A percentile compares a stretch with the other conserved stretches of the same genome.
These are phyloP conservation scores for Cyprinodon brontotheroides DNA, from an alignment of 2,113 vertebrate species.

Conservation along the genomic window DNA sequence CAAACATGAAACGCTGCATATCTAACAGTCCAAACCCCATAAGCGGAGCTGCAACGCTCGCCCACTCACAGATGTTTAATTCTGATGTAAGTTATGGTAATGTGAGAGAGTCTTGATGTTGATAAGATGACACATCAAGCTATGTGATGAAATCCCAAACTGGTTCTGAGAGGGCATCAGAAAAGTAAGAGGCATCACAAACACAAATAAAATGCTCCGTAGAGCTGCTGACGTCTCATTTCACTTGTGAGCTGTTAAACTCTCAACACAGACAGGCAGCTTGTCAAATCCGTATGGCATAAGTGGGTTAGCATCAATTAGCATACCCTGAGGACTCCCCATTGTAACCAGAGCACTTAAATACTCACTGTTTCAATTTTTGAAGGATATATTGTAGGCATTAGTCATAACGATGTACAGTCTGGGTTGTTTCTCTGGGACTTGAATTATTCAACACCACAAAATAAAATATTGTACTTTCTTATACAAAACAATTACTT, in stretches of 20 bases:
- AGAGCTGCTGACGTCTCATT: slow-evolving; percentile 2
- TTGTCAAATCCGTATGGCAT: slow-evolving; percentile 50
- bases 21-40: slow-evolving; percentile 13
- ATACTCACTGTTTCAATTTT: slow-evolving; percentile 36
- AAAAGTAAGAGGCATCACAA: background rate
- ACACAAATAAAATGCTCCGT: background rate
- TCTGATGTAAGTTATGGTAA: slow-evolving; percentile 56
- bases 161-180: background rate
- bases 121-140: slow-evolving; percentile 39
- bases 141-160: slow-evolving; percentile 34
- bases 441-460: slow-evolving; percentile 29
- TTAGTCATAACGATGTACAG: slow-evolving; percentile 45
- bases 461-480: slow-evolving; percentile 10
- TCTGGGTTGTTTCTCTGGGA: slow-evolving; percentile 6
- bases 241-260: slow-evolving; percentile 20
- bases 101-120: slow-evolving; percentile 15
- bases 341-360: slow-evolving; percentile 57
- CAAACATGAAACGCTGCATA: background rate
- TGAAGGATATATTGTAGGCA: slow-evolving; percentile 26
- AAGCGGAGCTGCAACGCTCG: background rate
- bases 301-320: slow-evolving; percentile 64
- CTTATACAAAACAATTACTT: background rate
- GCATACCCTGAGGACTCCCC: slow-evolving; percentile 49
- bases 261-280: slow-evolving; percentile 38
- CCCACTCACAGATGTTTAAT: background rate